These are phyloP conservation scores for Sebastes paucispinis DNA, from an alignment of 2,797 vertebrate species.

Conservation along the genomic window DNA sequence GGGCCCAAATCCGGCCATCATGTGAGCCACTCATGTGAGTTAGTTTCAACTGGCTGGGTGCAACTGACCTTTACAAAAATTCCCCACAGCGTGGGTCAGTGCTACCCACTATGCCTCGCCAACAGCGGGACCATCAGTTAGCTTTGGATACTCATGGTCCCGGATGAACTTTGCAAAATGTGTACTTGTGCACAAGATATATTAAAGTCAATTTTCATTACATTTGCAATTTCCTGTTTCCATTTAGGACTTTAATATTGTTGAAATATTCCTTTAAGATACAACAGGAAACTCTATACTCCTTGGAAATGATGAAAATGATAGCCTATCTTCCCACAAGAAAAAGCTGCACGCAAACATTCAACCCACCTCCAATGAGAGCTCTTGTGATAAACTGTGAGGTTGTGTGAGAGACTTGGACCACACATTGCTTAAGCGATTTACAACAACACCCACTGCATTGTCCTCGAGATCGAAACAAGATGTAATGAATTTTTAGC, in stretches of 20 bases:
- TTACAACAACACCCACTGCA: background rate
- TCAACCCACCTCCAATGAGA: background rate
- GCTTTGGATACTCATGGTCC: no score
- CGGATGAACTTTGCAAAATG: background rate
- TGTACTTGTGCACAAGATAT: background rate
- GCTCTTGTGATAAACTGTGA: background rate
- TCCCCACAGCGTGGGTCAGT: no score
- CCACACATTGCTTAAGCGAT: background rate
- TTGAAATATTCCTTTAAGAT: background rate
- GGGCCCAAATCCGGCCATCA: background rate
- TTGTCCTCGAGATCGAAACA: constrained; percentile 28
- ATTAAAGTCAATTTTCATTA: background rate
- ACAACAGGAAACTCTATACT: background rate
- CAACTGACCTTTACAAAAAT: no score
- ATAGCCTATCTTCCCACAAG: background rate
- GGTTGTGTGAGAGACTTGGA: background rate
- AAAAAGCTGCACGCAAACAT: background rate
- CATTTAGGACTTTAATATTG: background rate
- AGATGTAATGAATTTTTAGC: constrained; percentile 11
- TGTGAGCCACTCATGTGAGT: no score
- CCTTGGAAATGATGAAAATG: background rate
- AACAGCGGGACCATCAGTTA: no score
- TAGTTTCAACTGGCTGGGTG: no score
- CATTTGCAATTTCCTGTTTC: background rate
- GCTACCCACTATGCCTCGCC: no score